Conservation (phyloP, 2,113 vertebrate species). For the Ophiodon elongatus region DNA sequence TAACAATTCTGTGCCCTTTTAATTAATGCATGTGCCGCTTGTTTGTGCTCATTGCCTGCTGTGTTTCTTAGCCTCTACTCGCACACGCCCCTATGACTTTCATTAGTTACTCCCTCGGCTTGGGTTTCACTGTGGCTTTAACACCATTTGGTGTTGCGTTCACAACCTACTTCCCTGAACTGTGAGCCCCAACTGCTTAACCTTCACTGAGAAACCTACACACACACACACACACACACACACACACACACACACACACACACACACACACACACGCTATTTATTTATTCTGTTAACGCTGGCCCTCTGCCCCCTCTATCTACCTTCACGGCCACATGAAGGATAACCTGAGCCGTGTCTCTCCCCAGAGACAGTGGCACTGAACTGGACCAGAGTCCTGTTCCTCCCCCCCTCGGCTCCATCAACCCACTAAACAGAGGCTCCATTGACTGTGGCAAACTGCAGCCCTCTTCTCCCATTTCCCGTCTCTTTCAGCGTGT, state of each 20-base stretch:
- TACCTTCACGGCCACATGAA: conserved; percentile 19
- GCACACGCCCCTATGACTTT: conserved; percentile 1
- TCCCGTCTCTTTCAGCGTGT: conserved; percentile 50
- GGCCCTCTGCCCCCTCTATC: conserved; percentile 39
- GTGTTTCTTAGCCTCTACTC: conserved; percentile 4
- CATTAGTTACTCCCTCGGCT: conserved; percentile 46
- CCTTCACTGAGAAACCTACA: conserved; percentile 1
- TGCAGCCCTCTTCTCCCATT: conserved; percentile 68
- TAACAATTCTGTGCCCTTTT: not conserved
- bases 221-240: not conserved
- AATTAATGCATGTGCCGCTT: conserved; percentile 1
- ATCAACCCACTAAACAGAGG: conserved; percentile 66
- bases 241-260: not conserved
- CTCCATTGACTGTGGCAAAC: conserved; percentile 70
- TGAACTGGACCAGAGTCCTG: conserved; percentile 20
- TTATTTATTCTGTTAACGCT: not conserved
- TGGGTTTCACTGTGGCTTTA: conserved; percentile 54
- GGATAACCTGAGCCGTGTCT: conserved; percentile 31
- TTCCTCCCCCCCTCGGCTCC: not conserved
- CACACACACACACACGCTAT: not conserved
- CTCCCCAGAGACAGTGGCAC: conserved; percentile 28
- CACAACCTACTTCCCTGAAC: not conserved
- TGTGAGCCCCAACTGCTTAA: conserved; percentile 3
- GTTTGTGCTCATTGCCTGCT: conserved; percentile 17
- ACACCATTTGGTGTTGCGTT: conserved; percentile 42